Evolutionary conservation across 2,888 invertebrate genomes (phyloP), one percentile per base, ranked within the genome.

Genomic region (Volucella inflata): DNA sequence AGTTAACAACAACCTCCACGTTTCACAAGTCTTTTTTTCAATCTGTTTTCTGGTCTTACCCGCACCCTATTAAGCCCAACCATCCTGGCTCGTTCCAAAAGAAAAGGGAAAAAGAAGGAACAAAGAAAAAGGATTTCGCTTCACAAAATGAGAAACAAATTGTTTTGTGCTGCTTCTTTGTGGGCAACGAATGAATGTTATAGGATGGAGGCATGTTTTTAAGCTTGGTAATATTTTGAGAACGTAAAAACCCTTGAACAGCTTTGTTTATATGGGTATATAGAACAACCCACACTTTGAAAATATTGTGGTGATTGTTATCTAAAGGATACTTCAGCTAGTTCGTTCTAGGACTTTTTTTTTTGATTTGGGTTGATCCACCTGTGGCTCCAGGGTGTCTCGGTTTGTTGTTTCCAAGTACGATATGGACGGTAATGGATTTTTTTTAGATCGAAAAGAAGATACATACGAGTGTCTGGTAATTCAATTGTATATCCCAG

Each of bases 121-220:
- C 67, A 62, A 42, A 57, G 53, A 71, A 71, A 51, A 30, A 21
- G 62, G 72, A 81, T 80, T 77, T 53, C 51, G 57, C 46, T 81
- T 59, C 60, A 59, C 59, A 85, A 81, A 85, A 80, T 77, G 81
- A 51, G 76, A 72, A 72, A 68, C 72, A 85, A 81, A 85, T 85
- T 80, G 84, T 68, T 76, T 70, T 75, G 64, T 70, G 64, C 74
- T 68, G 30, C 64, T 64, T 30, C 40, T 62, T 48, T n/a, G 60
- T 12, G 59, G 42, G 46, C 21, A 30, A 30, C 30, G 30, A 30
- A 30, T 30, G 4, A 30, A 30, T 30, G 30, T 30, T 30, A 6
- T 30, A 30, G 57, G 21, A 16, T 50, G 14, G 17, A 48, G n/a
- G 38, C 38, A 38, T 10, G 36, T 64, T 30, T 6, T 48, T 40